Evolutionary conservation across 2,113 vertebrate genomes (phyloP), one percentile per base, ranked within the genome.

Genomic region (Myocastor coypus): DNA sequence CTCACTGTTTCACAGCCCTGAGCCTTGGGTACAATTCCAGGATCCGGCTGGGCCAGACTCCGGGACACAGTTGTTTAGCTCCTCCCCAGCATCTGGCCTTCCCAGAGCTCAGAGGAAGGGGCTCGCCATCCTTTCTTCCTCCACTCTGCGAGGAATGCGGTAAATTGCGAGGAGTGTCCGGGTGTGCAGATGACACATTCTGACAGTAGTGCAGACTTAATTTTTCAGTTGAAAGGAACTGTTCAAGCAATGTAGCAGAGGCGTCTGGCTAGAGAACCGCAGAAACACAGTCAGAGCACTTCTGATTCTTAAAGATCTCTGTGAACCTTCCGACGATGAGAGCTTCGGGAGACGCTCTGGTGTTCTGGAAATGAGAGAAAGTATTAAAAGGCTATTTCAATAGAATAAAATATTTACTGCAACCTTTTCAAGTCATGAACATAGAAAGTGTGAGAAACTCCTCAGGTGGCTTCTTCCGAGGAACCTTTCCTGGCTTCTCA

Each of bases 201-300:
- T 68, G 94, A 95, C 77, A 22, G 63, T 61, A 94, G 77, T 22
- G 63, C 81, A 68, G 92, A 66, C 84, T 92, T 86, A 42, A 80
- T 83, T 88, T 94, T 94, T 96, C 93, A 84, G 52, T 37, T 87
- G 92, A 94, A 85, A 94, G 91, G 64, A 81, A 66, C 87, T 4
- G 80, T 96, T 94, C 93, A 52, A 64, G 84, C 77, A 64, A 12
- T 89, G 84, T 71, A 83, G 71, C 73, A 88, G n/a, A 87, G 42
- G 14, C 91, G 87, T 90, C 52, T 63, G 52, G 63, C 63, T 86
- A 80, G 59, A 75, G 82, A 90, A 87, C 50, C 69, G 24, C 87
- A 93, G 91, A 68, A 30, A 73, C 52, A 52, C 66, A 22, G 50
- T 3, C 52, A 9, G 32, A 87, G 61, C 81, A 82, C 82, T 96